phyloP scores from a whole-genome alignment of 2,888 invertebrate genomes.

The Caenorhabditis wallacei region DNA sequence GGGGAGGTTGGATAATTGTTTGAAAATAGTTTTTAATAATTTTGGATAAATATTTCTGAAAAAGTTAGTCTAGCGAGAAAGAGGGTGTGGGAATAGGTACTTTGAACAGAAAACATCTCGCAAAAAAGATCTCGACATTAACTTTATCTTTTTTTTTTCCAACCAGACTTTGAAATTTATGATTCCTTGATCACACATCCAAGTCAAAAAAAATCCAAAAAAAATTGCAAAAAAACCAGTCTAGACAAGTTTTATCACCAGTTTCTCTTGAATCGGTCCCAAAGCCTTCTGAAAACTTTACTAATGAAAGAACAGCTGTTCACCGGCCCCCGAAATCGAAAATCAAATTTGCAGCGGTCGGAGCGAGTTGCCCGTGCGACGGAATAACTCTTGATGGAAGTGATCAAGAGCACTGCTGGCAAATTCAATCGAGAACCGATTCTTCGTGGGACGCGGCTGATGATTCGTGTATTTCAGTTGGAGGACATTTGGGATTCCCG shows the following conservation, averaged over 20 bases:
- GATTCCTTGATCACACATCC: constrained; percentile 21
- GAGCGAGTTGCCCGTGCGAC: constrained; percentile 57
- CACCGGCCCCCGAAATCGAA: constrained; percentile 24
- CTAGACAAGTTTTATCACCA: constrained; percentile 41
- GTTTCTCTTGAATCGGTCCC: background rate
- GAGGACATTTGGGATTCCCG: constrained; percentile 75
- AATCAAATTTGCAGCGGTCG: constrained; percentile 37
- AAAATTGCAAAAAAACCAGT: constrained; percentile 17
- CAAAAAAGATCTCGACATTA: background rate
- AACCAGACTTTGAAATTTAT: background rate
- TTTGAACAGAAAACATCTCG: background rate
- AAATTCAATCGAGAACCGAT: constrained; percentile 39
- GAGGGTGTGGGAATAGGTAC: background rate
- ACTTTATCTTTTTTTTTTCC: background rate
- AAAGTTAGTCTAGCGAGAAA: background rate
- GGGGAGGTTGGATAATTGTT: background rate
- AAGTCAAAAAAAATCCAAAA: constrained; percentile 7
- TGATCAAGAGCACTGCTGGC: constrained; percentile 69
- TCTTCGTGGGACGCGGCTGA: constrained; percentile 71
- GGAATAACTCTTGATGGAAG: constrained; percentile 61
- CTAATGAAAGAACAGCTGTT: constrained; percentile 45
- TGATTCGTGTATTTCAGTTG: constrained; percentile 68
- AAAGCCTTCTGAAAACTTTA: background rate
- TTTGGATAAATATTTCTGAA: background rate
- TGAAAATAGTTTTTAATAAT: too few relatives aligned